A percentile compares a stretch with the other conserved stretches of the same genome.
These are phyloP conservation scores for Ochropleura leucogaster DNA, from an alignment of 2,888 invertebrate species.

Conservation along the genomic window DNA sequence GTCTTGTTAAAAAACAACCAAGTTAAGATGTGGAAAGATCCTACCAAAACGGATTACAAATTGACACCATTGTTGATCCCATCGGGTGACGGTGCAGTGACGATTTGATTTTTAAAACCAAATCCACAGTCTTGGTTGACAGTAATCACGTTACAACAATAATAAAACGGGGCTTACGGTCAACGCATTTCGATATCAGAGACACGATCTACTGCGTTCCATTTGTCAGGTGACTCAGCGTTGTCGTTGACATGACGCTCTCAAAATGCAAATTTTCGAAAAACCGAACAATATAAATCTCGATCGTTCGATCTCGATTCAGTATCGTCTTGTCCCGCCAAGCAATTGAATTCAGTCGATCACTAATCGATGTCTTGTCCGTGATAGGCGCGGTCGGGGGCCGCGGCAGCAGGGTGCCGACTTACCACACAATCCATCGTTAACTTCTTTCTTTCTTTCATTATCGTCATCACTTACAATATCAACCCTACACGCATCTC, in stretches of 20 bases:
- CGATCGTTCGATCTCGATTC: conserved; percentile 87
- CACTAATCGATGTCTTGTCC: conserved; percentile 91
- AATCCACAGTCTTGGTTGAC: conserved; percentile 83
- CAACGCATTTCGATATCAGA: conserved; percentile 87
- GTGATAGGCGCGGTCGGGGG: conserved; percentile 90
- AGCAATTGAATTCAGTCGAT: conserved; percentile 91
- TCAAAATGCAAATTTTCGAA: conserved; percentile 90
- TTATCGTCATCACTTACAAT: conserved; percentile 83
- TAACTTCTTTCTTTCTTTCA: conserved; percentile 90
- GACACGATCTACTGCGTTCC: conserved; percentile 86
- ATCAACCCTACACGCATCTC: conserved; percentile 82
- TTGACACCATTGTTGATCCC: conserved; percentile 69
- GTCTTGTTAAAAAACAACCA: conserved; percentile 40
- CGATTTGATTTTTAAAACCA: conserved; percentile 75
- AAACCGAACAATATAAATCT: conserved; percentile 89
- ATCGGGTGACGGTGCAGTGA: conserved; percentile 74
- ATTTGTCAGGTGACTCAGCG: conserved; percentile 90
- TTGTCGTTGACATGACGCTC: conserved; percentile 89
- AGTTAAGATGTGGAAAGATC: conserved; percentile 45
- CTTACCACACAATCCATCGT: conserved; percentile 91
- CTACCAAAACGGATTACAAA: conserved; percentile 71
- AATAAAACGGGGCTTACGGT: conserved; percentile 88
- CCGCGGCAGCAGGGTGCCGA: conserved; percentile 90
- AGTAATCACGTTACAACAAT: conserved; percentile 89
- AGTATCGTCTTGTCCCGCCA: conserved; percentile 89